A percentile compares a stretch with the other conserved stretches of the same genome.
These are phyloP conservation scores for Schizaphis graminum DNA, from an alignment of 2,888 invertebrate species.

Conservation along the genomic window DNA sequence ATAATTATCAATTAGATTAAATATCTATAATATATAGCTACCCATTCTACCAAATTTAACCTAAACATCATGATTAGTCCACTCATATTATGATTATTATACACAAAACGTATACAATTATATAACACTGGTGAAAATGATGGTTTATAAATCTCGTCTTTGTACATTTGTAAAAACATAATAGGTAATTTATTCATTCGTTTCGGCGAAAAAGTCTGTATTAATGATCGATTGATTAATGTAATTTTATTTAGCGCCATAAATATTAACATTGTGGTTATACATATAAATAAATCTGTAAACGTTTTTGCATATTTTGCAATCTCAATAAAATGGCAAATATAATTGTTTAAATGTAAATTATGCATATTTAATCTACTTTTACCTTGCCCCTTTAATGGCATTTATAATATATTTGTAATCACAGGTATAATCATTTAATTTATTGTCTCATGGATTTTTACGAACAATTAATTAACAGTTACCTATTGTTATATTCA, in stretches of 20 bases:
- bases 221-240: background rate
- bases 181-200: background rate
- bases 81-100: background rate
- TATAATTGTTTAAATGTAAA: background rate
- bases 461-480: background rate
- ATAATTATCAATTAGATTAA: background rate
- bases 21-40: background rate
- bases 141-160: background rate
- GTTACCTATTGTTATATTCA: background rate
- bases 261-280: background rate
- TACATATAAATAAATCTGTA: slow-evolving; percentile 2
- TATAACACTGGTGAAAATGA: background rate
- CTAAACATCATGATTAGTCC: background rate
- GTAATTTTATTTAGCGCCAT: background rate
- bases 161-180: background rate
- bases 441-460: background rate
- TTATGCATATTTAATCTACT: background rate
- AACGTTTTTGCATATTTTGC: background rate
- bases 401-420: background rate
- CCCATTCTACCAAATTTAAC: background rate
- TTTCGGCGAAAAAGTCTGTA: background rate
- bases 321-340: background rate
- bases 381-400: background rate
- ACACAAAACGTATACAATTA: background rate
- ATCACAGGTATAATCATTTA: background rate